Base-by-base conservation (phyloP, 2,113 vertebrate species). In the Aleadryas rufinucha region DNA sequence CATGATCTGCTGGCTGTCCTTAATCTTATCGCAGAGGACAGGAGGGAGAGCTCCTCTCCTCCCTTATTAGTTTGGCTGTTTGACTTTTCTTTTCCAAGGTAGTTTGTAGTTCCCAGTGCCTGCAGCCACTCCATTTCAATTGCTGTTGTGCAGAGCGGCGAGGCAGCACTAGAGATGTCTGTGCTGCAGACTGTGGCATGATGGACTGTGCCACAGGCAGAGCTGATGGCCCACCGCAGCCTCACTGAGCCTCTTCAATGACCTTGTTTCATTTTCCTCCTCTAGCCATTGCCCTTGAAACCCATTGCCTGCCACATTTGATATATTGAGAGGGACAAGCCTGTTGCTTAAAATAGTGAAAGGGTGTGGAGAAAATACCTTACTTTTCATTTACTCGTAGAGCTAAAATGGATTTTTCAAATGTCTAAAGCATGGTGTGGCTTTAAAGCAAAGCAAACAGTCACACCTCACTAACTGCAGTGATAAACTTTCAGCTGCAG, bases 401-500 rank as follows among this genome's bases (percentile, higher is more conserved):
- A 86, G 54, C 37, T 66, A 30, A 92, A 91, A 86, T 49, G 65
- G 72, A 84, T 92, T 93, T 96, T 96, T 90, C 52, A 78, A 89
- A 68, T 81, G 47, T 86, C 64, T 94, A 33, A 88, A 86, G 68
- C 24, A 47, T 37, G 52, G 50, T 68, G 72, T 81, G 85, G 68
- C 64, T 93, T 84, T 66, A 89, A 90, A 93, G 57, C 74, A 94
- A 86, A 85, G 56, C 71, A 78, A 93, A 35, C 27, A 63, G 76
- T 87, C 88, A 78, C 83, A 75, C 81, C 44, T 96, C 93, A 95
- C 81, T 93, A 93, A 78, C 76, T 80, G 68, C 64, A 71, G 39
- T 12, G 44, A 78, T 84, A 41, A 90, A 88, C 83, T 82, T 88
- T 83, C 75, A 88, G 79, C 56, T 74, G 59, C 35, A 70, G 72